Evolutionary conservation across 2,888 invertebrate species (phyloP).

Genomic region (Incurvaria masculella): DNA sequence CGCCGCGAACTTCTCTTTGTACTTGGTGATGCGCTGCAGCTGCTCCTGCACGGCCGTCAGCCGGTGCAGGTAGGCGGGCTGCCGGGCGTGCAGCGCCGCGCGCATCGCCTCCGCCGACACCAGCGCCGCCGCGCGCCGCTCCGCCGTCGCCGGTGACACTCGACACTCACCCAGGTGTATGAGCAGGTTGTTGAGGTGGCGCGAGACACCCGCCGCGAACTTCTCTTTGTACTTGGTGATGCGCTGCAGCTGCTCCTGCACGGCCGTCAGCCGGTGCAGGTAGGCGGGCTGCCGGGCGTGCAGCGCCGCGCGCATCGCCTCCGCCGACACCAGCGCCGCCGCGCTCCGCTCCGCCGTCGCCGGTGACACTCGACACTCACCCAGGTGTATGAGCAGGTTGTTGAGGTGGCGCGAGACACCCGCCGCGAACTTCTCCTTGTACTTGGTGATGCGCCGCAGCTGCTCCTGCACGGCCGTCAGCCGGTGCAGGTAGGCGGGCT

Average conservation of each 20-base stretch:
- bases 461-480: slow-evolving; percentile 80
- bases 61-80: slow-evolving; percentile 57
- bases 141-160: slow-evolving; percentile 52
- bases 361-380: slow-evolving; percentile 41
- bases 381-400: slow-evolving; percentile 93
- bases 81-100: slow-evolving; percentile 67
- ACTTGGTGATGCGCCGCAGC: slow-evolving; percentile 70
- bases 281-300: slow-evolving; percentile 61
- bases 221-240: slow-evolving; percentile 74
- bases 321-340: slow-evolving; percentile 67
- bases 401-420: slow-evolving; percentile 87
- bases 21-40: slow-evolving; percentile 70
- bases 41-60: slow-evolving; percentile 80
- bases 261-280: slow-evolving; percentile 63
- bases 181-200: slow-evolving; percentile 92
- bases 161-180: slow-evolving; percentile 74
- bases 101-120: slow-evolving; percentile 71
- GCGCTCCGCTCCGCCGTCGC: slow-evolving; percentile 59
- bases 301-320: slow-evolving; percentile 71
- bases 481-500: slow-evolving; percentile 57
- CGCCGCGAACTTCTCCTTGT: slow-evolving; percentile 75
- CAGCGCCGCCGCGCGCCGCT: slow-evolving; percentile 61
- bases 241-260: slow-evolving; percentile 75
- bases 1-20: slow-evolving; percentile 75
- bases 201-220: slow-evolving; percentile 79